Evolutionary conservation across 2,797 vertebrate genomes (phyloP).

Genomic region (Diceros bicornis): DNA sequence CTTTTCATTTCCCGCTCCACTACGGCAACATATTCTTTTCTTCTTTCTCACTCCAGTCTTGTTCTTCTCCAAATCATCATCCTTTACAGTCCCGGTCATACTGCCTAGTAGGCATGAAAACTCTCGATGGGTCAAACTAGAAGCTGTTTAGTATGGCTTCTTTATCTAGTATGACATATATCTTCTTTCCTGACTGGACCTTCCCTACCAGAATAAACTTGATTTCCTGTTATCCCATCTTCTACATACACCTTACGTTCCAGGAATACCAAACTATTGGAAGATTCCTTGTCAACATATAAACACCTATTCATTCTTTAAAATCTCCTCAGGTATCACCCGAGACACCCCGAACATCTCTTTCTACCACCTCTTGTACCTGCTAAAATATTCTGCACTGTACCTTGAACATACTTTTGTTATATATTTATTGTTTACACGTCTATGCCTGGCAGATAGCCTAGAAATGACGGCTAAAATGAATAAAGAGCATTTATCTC

Average conservation of each 20-base stretch:
- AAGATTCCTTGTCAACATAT: conserved; percentile 28
- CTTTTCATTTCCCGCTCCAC: neutral
- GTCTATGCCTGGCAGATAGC: neutral
- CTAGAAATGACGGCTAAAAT: conserved; percentile 37
- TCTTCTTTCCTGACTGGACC: neutral
- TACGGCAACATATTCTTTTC: neutral
- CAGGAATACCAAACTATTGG: neutral
- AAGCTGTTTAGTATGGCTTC: neutral
- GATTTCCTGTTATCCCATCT: neutral
- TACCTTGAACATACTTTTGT: neutral
- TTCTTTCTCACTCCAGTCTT: neutral
- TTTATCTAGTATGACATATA: neutral
- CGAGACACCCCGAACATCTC: neutral
- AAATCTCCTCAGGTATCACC: neutral
- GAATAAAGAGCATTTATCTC: neutral
- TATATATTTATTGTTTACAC: neutral
- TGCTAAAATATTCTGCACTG: conserved; percentile 11
- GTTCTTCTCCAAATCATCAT: neutral
- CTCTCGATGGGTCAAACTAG: neutral
- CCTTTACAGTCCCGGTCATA: neutral
- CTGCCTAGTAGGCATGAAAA: neutral
- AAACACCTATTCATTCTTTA: conserved; percentile 17
- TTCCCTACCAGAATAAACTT: neutral
- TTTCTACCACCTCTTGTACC: neutral
- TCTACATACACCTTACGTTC: neutral